Percentiles rank a stretch among this genome's conserved stretches.
phyloP scores from a whole-genome alignment of 2,888 invertebrate genomes.

The Diogma glabrata region DNA sequence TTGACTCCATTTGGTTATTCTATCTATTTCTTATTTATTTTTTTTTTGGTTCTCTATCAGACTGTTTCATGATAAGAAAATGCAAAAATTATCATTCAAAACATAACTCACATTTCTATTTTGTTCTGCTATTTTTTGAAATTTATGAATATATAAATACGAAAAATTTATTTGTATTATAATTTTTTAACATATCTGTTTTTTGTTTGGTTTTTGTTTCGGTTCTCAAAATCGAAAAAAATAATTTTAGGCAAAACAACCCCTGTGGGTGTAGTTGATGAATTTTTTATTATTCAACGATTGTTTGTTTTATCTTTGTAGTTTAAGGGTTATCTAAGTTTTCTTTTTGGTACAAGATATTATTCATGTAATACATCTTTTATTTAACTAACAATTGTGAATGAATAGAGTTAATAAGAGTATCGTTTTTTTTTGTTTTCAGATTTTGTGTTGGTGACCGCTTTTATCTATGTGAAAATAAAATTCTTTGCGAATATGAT shows the following conservation, averaged over 20 bases:
- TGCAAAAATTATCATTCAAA: constrained; percentile 6
- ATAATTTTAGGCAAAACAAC: neutral
- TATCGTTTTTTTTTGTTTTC: constrained; percentile 25
- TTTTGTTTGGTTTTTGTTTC: too few species aligned
- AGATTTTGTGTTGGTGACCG: constrained; percentile 98
- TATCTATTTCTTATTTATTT: neutral
- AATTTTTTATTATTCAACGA: constrained; percentile 8
- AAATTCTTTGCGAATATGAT: constrained; percentile 95
- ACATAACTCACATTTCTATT: constrained; percentile 4
- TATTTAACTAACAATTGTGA: neutral
- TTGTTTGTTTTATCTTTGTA: constrained; percentile 8
- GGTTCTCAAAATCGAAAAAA: too few species aligned
- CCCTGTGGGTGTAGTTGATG: constrained; percentile 8
- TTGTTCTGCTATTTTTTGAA: too few species aligned
- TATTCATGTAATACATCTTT: neutral
- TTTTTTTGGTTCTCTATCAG: neutral
- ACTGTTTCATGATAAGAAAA: neutral
- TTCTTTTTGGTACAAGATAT: too few species aligned
- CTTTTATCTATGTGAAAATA: constrained; percentile 94
- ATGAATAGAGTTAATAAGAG: neutral
- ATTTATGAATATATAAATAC: too few species aligned
- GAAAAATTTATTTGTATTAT: too few species aligned
- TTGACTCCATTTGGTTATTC: too few species aligned
- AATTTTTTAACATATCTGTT: constrained; percentile 4
- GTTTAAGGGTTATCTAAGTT: too few species aligned